phyloP scores from a whole-genome alignment of 2,113 vertebrate genomes.

The Trachemys scripta region DNA sequence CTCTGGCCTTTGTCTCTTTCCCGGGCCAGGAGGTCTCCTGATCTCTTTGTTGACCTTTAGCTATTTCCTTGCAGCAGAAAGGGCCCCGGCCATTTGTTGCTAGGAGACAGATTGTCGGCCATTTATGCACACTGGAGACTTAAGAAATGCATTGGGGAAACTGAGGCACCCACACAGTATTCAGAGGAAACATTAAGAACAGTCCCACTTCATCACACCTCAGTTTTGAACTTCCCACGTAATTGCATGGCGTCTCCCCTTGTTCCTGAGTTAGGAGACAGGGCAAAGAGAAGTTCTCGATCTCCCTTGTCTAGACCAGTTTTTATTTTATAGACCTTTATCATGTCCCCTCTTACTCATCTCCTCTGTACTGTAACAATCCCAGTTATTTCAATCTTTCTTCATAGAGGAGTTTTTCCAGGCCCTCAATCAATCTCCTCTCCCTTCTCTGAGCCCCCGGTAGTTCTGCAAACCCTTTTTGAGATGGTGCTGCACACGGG shows the following conservation, averaged over 20 bases:
- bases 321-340: not conserved
- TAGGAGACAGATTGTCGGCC: too few relatives aligned
- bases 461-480: not conserved
- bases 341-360: not conserved
- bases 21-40: too few relatives aligned
- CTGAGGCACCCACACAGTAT: too few relatives aligned
- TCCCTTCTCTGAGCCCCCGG: not conserved
- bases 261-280: not conserved
- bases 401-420: not conserved
- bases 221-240: too few relatives aligned
- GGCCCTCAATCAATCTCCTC: accelerated
- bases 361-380: not conserved
- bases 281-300: not conserved
- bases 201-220: too few relatives aligned
- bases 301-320: not conserved
- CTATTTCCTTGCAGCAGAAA: too few relatives aligned
- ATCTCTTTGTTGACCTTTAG: too few relatives aligned
- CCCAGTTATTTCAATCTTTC: not conserved
- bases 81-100: too few relatives aligned
- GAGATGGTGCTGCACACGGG: accelerated
- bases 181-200: too few relatives aligned
- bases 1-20: too few relatives aligned
- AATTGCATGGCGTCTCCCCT: not conserved
- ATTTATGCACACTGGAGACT: too few relatives aligned
- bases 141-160: too few relatives aligned